Evolutionary conservation across 2,797 vertebrate genomes (phyloP).

Genomic region (Lacerta bilineata): DNA sequence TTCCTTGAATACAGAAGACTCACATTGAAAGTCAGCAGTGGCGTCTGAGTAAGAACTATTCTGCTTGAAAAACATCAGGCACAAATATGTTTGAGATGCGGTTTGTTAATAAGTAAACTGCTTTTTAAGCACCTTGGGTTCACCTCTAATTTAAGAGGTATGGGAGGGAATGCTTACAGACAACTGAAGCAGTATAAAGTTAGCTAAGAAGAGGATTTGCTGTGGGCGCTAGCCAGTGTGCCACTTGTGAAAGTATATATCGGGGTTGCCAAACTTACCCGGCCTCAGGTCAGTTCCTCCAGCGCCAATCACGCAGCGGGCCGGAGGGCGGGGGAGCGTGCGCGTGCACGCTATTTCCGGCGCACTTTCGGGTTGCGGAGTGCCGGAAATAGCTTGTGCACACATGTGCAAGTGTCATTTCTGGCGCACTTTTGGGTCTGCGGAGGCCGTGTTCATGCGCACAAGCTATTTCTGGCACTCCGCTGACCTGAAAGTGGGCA

Average conservation of each 20-base stretch:
- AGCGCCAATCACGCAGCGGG: no score
- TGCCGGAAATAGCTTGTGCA: no score
- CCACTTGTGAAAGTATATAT: not conserved
- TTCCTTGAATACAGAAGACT: not conserved
- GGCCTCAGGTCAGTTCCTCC: no score
- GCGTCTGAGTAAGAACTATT: not conserved
- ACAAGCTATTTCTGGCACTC: no score
- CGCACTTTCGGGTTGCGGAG: no score
- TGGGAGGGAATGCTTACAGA: not conserved
- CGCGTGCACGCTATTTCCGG: no score
- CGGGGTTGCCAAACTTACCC: no score
- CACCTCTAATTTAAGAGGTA: not conserved
- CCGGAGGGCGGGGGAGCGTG: no score
- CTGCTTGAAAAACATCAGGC: not conserved
- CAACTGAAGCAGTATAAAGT: not conserved
- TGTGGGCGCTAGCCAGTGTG: not conserved
- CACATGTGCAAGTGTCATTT: no score
- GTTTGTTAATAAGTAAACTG: not conserved
- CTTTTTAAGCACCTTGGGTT: not conserved
- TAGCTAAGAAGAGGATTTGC: not conserved
- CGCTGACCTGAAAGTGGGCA: no score
- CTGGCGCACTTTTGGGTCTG: no score
- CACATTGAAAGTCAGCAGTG: not conserved
- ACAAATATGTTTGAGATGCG: not conserved
- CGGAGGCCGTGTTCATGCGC: no score